Base-by-base conservation (phyloP, 2,113 vertebrate genomes). In the Myotis yumanensis region DNA sequence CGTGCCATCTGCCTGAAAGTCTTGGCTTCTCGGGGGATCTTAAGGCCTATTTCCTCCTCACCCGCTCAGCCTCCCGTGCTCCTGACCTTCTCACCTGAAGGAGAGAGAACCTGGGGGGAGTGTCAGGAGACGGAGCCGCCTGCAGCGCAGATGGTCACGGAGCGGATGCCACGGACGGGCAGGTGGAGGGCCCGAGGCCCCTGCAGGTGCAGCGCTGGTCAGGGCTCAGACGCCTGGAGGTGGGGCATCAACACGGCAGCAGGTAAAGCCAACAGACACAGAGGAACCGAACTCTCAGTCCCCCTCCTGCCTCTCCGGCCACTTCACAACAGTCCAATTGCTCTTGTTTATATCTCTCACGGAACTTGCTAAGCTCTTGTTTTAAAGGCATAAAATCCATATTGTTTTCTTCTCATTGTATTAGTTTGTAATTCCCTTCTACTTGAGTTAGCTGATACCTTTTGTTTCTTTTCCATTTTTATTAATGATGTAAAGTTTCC, bases 1-100 rank as follows among this genome's bases (percentile, higher is more conserved):
- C 54, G 30, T 77, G 86, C 91, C 89, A 68, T 71, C 89, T 94
- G 94, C 86, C 91, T 83, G 30, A 94, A 90, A 83, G 73, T 68
- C 73, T 69, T 32, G 35, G 17, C 73, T 79, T 86, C 48, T 68
- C 72, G 22, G 37, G 93, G 77, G 77, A 71, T 96, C 81, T 82
- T 32, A 17, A 25, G 52, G 46, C 30, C 37, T 22, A 10, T 52
- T 76, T 86, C 77, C 35, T 92, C 68, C 62, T 69, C 73, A 64
- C 46, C 52, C 15, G 16, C 43, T 72, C 69, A 64, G 84, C 75
- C 71, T 79, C 73, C 2, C 25, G 7, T 20, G 28, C 52, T 84
- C 51, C 84, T 86, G 32, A 71, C 48, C 68, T 95, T 75, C 84
- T 90, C 75, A 69, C 10, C 20, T 32, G 23, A n/a, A 17, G 32